Conservation (phyloP, 2,888 invertebrate genomes). For the Nineta flava region DNA sequence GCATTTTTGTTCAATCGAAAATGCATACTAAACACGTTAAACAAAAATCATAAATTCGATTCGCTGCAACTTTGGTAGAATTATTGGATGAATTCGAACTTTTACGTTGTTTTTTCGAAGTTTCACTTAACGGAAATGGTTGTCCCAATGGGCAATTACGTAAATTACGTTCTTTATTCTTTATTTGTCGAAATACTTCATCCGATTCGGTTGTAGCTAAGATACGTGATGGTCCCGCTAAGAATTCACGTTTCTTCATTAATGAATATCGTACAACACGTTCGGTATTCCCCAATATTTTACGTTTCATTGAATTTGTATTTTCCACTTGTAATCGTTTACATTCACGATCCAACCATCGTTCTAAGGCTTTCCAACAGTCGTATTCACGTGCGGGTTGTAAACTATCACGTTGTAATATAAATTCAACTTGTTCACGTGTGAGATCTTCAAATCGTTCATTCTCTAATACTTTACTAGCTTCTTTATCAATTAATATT, state of each 20-base stretch:
- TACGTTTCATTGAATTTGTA: constrained; percentile 3
- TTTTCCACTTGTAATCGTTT: background rate
- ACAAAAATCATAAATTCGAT: background rate
- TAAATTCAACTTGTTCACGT: constrained; percentile 5
- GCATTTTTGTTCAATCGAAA: background rate
- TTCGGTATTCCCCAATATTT: background rate
- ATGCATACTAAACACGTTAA: background rate
- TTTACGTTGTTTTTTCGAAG: background rate
- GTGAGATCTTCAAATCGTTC: constrained; percentile 4
- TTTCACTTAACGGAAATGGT: background rate
- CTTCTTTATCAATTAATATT: constrained; percentile 1
- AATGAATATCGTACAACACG: constrained; percentile 3
- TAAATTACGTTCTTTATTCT: background rate
- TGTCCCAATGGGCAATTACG: background rate
- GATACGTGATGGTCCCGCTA: constrained; percentile 1
- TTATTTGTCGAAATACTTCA: constrained; percentile 5
- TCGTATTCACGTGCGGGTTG: constrained; percentile 1
- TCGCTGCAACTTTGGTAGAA: background rate
- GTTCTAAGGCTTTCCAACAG: constrained; percentile 1
- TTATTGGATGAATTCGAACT: background rate
- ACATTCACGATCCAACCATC: constrained; percentile 3
- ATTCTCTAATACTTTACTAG: background rate
- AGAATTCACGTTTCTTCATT: constrained; percentile 5
- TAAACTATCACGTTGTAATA: constrained; percentile 3
- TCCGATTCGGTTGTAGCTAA: background rate